Evolutionary conservation across 2,113 vertebrate genomes (phyloP), one percentile per base, ranked within the genome.

Genomic region (Protobothrops flavoviridis): DNA sequence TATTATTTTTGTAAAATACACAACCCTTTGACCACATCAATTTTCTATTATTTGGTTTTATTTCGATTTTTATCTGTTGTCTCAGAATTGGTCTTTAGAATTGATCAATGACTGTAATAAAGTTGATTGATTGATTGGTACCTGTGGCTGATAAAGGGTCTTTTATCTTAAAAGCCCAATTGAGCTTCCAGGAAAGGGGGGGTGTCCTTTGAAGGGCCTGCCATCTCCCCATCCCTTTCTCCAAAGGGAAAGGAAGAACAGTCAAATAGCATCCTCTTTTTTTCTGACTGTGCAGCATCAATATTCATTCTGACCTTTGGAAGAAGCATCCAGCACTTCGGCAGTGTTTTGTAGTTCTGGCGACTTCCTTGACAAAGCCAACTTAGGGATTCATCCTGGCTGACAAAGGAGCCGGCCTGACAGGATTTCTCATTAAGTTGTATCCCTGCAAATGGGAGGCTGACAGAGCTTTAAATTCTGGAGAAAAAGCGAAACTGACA

Each of bases 281-380:
- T 50, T 33, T 29, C 74, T 81, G 59, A 3, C 45, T 24, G 15
- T 23, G 52, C n/a, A 55, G 50, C 53, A 33, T 91, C 29, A 64
- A 55, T 48, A 39, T 53, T 33, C 33, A 55, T 33, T 74, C 26
- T 64, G 64, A 50, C 59, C 89, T 74, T 90, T 90, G 29, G 90
- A 61, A 11, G 12, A 53, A 13, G 7, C 0, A 0, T 7, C 13
- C 21, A 10, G 74, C 8, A 1, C 17, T 85, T 3, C 2, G 11
- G 3, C 53, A 0, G 2, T 24, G 24, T 56, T 6, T 10, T 5
- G 64, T 21, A 0, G 4, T 21, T 0, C 0, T 2, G 2, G 1
- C 0, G 0, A 21, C 33, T 69, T 88, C 43, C 0, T 0, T 4
- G 33, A 56, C 5, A 3, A 29, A 1, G 12, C 0, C 0, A 69